A percentile compares a stretch with the other conserved stretches of the same genome.
Evolutionary conservation across 2,888 invertebrate species (phyloP).

Genomic region (Pardosa pseudoannulata): DNA sequence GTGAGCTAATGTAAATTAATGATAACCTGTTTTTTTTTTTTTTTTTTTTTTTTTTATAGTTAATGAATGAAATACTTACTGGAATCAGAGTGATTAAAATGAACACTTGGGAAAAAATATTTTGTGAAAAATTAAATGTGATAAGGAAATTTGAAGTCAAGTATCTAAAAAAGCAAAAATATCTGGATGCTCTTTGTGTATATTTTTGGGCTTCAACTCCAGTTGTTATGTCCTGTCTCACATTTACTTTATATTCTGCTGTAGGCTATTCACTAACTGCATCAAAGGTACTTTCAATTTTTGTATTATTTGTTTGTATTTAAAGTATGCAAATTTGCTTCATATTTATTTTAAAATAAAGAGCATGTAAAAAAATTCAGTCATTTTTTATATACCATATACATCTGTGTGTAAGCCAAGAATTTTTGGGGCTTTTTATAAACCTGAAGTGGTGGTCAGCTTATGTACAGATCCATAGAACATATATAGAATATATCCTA

Average conservation of each 20-base stretch:
- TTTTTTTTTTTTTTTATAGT: conserved; percentile 76
- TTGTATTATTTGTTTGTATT: too few relatives aligned
- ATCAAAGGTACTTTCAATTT: conserved; percentile 89
- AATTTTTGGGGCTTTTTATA: too few relatives aligned
- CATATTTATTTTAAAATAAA: too few relatives aligned
- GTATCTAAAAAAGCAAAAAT: conserved; percentile 85
- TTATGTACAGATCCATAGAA: too few relatives aligned
- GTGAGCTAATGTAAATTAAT: too few relatives aligned
- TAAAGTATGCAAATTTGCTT: too few relatives aligned
- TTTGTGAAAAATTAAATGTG: conserved; percentile 73
- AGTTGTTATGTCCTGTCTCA: conserved; percentile 89
- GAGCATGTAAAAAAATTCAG: too few relatives aligned
- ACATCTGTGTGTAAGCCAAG: too few relatives aligned
- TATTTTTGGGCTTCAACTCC: conserved; percentile 99
- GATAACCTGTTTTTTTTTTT: too few relatives aligned
- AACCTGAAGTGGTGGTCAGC: too few relatives aligned
- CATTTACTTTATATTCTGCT: conserved; percentile 87
- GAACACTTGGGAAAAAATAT: conserved; percentile 90
- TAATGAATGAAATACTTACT: conserved; percentile 89
- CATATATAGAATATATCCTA: too few relatives aligned
- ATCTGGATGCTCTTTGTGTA: conserved; percentile 97
- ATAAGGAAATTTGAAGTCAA: conserved; percentile 77
- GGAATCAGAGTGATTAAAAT: conserved; percentile 94
- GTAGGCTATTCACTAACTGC: conserved; percentile 88
- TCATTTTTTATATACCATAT: too few relatives aligned